A percentile compares a stretch with the other conserved stretches of the same genome.
Conservation (phyloP, 2,113 vertebrate species). For the Seriola dumerili region DNA sequence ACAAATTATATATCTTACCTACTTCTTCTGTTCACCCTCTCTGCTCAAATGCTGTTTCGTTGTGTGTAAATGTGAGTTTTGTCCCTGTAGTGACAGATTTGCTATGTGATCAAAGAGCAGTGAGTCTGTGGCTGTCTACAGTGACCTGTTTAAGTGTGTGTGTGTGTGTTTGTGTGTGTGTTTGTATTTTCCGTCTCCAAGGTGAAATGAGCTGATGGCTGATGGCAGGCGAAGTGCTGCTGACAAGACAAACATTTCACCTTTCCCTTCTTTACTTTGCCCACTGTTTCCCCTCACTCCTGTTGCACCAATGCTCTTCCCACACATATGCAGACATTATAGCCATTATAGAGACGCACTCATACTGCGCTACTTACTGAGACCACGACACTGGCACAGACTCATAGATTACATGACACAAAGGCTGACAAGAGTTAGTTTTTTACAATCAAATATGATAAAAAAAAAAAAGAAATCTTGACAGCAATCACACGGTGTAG, state of each 20-base stretch:
- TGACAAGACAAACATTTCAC: constrained; percentile 68
- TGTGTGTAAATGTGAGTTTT: not conserved
- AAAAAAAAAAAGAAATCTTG: not conserved
- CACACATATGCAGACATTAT: not conserved
- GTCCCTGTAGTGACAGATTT: constrained; percentile 8
- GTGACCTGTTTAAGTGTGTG: constrained; percentile 26
- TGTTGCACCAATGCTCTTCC: constrained; percentile 33
- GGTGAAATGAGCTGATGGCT: constrained; percentile 61
- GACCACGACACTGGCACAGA: not conserved
- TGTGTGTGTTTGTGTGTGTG: not conserved
- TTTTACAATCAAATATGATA: not conserved
- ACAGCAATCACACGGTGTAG: not conserved
- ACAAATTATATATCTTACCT: not conserved
- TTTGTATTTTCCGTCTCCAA: constrained; percentile 29
- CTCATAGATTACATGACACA: not conserved
- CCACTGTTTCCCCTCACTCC: constrained; percentile 31
- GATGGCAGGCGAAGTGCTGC: constrained; percentile 62
- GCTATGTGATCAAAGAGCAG: constrained; percentile 6
- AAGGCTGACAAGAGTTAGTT: not conserved
- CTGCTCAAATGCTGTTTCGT: not conserved
- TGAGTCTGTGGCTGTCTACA: constrained; percentile 8
- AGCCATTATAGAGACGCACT: not conserved
- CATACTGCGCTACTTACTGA: not conserved
- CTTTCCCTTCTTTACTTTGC: constrained; percentile 52
- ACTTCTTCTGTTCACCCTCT: not conserved